Base-by-base conservation (phyloP, 2,888 invertebrate genomes). In the Lasioglossum pauxillum region DNA sequence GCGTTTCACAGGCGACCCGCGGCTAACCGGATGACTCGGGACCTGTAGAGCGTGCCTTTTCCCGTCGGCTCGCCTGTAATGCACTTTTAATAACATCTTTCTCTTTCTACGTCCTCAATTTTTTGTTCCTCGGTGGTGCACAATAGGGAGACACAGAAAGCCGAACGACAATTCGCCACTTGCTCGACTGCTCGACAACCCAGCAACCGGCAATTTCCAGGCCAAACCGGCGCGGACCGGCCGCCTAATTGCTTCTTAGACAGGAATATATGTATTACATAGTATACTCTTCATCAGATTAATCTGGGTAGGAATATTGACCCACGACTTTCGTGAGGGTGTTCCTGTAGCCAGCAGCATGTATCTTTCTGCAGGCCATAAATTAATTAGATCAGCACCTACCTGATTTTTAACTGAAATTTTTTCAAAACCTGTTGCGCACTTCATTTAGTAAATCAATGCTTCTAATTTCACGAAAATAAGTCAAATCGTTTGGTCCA, bases 131-230 rank as follows among this genome's bases (percentile, higher is more conserved):
- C 64, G 23, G 41, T 16, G 64, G 19, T 31, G 74, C 38, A 71
- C 46, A 46, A 72, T n/a, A 60, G 80, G 87, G 87, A 93, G 91
- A 92, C 88, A 89, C 91, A 89, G 88, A 92, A 92, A 91, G 87
- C 72, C 81, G 90, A 87, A 88, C 91, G 90, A 91, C 93, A 92
- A 76, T 84, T 83, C 86, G 64, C 85, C 53, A 64, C 67, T 80
- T 74, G 81, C 80, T 84, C 82, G 75, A 71, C 41, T 67, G 41
- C 57, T 84, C 93, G 93, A 92, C 92, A 93, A 90, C 80, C 85
- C 85, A 86, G 88, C 90, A 92, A 91, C 90, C 86, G 84, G 89
- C 89, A 90, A 91, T 92, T 91, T 91, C 87, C 35, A 27, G 60
- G 60, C 27, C 53, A 53, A 60, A n/a, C 27, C 87, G 84, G 84